These are phyloP conservation scores for Barypeithes pellucidus DNA, from an alignment of 2,888 invertebrate genomes.

Conservation along the genomic window DNA sequence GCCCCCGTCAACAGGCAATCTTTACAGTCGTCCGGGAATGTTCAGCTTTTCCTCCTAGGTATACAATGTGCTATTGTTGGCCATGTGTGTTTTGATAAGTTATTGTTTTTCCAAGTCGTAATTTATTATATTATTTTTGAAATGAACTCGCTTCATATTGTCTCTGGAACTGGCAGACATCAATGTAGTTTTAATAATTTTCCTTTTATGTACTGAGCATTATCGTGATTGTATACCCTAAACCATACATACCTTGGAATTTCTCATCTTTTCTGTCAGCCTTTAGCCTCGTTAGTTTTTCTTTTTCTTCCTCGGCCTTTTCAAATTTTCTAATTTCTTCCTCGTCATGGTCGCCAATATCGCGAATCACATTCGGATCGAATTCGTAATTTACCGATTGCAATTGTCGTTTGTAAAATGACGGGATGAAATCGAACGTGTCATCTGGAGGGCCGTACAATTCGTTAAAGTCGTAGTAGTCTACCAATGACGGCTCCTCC, in stretches of 20 bases:
- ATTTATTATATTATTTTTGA: too few species aligned
- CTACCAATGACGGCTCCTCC: slow-evolving; percentile 6
- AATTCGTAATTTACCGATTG: slow-evolving; percentile 48
- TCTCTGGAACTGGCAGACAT: too few species aligned
- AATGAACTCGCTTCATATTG: too few species aligned
- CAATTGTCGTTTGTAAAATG: slow-evolving; percentile 51
- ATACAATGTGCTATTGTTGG: too few species aligned
- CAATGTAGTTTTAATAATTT: too few species aligned
- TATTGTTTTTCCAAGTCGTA: too few species aligned
- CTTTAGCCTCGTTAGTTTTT: background rate
- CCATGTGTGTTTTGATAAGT: too few species aligned
- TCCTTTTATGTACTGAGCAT: too few species aligned
- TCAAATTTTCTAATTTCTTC: slow-evolving; percentile 27
- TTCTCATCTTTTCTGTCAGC: background rate
- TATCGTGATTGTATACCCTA: too few species aligned
- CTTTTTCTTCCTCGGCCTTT: slow-evolving; percentile 1
- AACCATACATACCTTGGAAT: slow-evolving; percentile 3
- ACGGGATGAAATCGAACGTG: slow-evolving; percentile 48
- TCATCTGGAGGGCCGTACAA: slow-evolving; percentile 31
- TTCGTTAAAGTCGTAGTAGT: slow-evolving; percentile 31
- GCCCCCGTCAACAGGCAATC: too few species aligned
- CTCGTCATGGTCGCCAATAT: slow-evolving; percentile 32
- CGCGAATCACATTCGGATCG: slow-evolving; percentile 41
- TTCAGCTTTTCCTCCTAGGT: too few species aligned
- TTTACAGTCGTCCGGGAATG: too few species aligned